Percentiles rank a stretch among this genome's conserved stretches.
These are phyloP conservation scores for Elephas maximus DNA, from an alignment of 2,113 vertebrate genomes.

Conservation along the genomic window DNA sequence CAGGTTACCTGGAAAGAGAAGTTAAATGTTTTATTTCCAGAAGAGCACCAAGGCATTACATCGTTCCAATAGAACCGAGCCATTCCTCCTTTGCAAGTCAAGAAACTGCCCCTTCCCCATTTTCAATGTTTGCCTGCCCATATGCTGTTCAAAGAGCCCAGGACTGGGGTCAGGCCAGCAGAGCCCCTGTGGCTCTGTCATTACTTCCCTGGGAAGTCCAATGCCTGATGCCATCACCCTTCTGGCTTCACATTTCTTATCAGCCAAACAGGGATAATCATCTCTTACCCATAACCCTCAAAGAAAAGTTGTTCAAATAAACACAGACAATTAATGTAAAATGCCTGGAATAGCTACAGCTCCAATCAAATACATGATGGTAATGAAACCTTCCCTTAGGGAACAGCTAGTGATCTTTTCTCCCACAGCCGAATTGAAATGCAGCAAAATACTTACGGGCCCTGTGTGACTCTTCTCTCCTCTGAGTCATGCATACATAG, in stretches of 20 bases:
- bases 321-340: not conserved
- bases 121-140: not conserved
- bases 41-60: not conserved
- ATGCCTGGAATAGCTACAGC: not conserved
- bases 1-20: not conserved
- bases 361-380: not conserved
- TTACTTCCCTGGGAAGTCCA: not conserved
- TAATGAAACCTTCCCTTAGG: not conserved
- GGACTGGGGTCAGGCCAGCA: not conserved
- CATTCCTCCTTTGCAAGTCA: not conserved
- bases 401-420: not conserved
- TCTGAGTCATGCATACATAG: not conserved
- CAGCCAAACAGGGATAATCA: not conserved
- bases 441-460: not conserved
- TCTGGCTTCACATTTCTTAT: not conserved
- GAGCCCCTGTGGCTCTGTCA: not conserved
- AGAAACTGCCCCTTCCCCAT: not conserved
- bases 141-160: not conserved
- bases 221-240: not conserved
- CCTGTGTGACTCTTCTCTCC: not conserved
- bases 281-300: not conserved
- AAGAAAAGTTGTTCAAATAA: not conserved
- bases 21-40: not conserved
- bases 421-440: not conserved
- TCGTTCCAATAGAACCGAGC: too few relatives aligned